Percentiles rank a stretch among this genome's conserved stretches.
Evolutionary conservation across 1,140 invertebrate genomes (phyloP).

Genomic region (Euura lappo): DNA sequence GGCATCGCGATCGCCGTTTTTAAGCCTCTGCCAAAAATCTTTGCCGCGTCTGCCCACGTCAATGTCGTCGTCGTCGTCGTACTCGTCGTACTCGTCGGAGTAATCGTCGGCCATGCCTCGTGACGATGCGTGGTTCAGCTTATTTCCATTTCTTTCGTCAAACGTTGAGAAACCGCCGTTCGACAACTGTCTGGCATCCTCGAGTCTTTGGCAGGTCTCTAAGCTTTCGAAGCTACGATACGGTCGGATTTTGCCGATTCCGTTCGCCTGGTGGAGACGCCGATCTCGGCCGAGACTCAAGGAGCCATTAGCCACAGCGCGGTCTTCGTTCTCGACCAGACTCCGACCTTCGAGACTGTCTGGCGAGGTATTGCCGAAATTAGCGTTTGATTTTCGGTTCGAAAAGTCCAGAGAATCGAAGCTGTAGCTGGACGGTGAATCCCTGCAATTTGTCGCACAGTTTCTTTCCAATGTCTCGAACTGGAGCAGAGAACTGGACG

Average conservation of each 20-base stretch:
- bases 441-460: constrained; percentile 58
- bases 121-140: too few relatives aligned
- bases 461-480: constrained; percentile 80
- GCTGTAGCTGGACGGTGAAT: constrained; percentile 63
- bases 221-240: constrained; percentile 57
- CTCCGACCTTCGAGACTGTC: constrained; percentile 60
- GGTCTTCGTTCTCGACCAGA: constrained; percentile 40
- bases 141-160: neutral
- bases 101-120: neutral
- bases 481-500: constrained; percentile 79
- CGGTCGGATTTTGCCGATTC: constrained; percentile 45
- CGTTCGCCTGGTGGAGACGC: constrained; percentile 32
- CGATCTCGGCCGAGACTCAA: constrained; percentile 34
- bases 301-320: constrained; percentile 18
- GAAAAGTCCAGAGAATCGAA: constrained; percentile 64
- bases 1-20: constrained; percentile 36
- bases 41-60: constrained; percentile 41
- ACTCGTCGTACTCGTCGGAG: constrained; percentile 26
- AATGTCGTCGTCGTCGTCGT: constrained; percentile 44
- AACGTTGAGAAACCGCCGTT: constrained; percentile 40
- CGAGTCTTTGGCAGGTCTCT: constrained; percentile 44
- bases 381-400: constrained; percentile 47
- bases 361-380: constrained; percentile 55
- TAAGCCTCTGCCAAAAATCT: constrained; percentile 40
- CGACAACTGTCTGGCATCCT: constrained; percentile 24